These are phyloP conservation scores for Brachionus paranguensis DNA, from an alignment of 1,140 invertebrate species.

Conservation along the genomic window DNA sequence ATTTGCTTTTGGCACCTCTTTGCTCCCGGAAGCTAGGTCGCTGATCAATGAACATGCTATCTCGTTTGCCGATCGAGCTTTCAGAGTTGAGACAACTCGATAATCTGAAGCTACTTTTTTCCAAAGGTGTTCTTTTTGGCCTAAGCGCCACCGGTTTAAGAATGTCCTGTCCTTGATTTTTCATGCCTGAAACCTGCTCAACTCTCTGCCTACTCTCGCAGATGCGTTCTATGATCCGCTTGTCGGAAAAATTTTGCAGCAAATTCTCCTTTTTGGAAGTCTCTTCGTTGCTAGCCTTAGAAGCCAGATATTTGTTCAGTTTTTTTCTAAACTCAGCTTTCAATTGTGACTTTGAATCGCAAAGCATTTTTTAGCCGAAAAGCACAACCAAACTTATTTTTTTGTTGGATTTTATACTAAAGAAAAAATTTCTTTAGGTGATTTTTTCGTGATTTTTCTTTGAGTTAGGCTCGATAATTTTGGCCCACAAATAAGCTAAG, in stretches of 20 bases:
- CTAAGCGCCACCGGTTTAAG: not conserved
- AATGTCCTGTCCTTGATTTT: not conserved
- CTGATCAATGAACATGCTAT: not conserved
- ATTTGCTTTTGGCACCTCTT: not conserved
- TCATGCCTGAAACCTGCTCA: not conserved
- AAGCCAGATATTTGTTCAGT: not conserved
- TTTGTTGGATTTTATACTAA: not conserved
- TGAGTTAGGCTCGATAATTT: not conserved
- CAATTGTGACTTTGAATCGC: not conserved
- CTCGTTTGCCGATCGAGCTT: not conserved
- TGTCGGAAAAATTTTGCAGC: not conserved
- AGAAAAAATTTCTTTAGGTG: not conserved
- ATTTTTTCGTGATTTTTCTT: not conserved
- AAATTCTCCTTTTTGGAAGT: not conserved
- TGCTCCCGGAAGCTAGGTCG: not conserved
- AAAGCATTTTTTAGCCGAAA: not conserved
- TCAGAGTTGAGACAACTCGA: not conserved
- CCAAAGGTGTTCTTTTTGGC: not conserved
- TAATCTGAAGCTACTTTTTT: not conserved
- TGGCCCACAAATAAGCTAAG: not conserved
- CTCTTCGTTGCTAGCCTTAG: not conserved
- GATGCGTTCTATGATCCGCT: not conserved
- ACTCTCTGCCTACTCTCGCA: not conserved
- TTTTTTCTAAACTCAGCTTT: constrained; percentile 2
- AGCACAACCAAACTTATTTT: not conserved